Evolutionary conservation across 2,888 invertebrate species (phyloP).

Genomic region (Homarus gammarus): DNA sequence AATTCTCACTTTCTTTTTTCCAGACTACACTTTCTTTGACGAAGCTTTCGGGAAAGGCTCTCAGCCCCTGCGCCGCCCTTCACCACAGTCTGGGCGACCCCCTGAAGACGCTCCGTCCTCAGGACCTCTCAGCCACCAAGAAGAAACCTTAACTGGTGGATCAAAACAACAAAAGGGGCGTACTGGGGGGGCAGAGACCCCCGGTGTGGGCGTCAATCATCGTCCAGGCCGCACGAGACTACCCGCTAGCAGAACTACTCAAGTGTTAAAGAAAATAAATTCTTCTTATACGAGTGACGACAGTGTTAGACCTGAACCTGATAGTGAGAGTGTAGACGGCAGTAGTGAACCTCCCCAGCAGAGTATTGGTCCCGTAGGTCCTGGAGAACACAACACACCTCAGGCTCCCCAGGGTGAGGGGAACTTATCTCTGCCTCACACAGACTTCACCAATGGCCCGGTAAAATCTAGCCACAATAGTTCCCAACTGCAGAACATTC

Average conservation of each 20-base stretch:
- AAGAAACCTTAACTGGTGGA: too few relatives aligned
- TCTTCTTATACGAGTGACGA: background rate
- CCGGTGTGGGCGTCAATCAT: background rate
- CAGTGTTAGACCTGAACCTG: background rate
- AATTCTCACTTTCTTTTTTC: background rate
- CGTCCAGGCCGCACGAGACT: background rate
- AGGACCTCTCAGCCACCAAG: background rate
- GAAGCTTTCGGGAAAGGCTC: constrained; percentile 9
- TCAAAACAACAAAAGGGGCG: background rate
- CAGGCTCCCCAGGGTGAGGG: background rate
- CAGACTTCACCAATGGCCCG: background rate
- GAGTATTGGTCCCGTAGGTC: background rate
- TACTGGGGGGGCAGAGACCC: background rate
- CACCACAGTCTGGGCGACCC: background rate
- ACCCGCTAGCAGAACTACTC: too few relatives aligned
- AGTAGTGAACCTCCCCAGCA: background rate
- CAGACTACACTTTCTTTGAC: constrained; percentile 19
- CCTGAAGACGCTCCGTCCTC: background rate
- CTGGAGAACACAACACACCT: background rate
- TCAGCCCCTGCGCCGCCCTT: background rate
- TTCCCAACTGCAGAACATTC: constrained; percentile 36
- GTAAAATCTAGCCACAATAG: constrained; percentile 36
- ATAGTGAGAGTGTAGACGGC: too few relatives aligned
- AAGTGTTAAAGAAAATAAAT: too few relatives aligned
- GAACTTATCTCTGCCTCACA: background rate